Evolutionary conservation across 2,113 vertebrate genomes (phyloP).

Genomic region (Oophaga pumilio): DNA sequence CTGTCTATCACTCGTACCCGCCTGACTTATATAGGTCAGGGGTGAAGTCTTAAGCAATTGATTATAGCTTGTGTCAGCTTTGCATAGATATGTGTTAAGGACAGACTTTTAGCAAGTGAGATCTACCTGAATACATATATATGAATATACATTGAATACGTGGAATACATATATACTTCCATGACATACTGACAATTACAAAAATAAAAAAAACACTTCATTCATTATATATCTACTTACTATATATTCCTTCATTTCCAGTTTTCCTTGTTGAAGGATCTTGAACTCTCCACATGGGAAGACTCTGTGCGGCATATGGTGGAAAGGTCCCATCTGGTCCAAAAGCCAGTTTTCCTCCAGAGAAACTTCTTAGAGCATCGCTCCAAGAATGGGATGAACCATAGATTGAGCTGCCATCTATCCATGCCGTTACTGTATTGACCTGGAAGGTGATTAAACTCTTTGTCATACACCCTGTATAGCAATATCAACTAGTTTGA

Average conservation of each 20-base stretch:
- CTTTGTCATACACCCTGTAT: constrained; percentile 47
- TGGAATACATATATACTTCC: too few relatives aligned
- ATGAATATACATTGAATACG: too few relatives aligned
- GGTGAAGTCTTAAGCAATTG: too few relatives aligned
- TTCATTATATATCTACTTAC: constrained; percentile 64
- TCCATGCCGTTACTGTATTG: constrained; percentile 89
- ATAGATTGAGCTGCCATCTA: constrained; percentile 96
- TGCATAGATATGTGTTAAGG: too few relatives aligned
- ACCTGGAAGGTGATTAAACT: constrained; percentile 66
- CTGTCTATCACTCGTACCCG: too few relatives aligned
- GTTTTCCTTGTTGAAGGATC: constrained; percentile 78
- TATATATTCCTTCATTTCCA: constrained; percentile 72
- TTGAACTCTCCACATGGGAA: constrained; percentile 83
- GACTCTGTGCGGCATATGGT: constrained; percentile 49
- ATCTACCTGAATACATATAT: too few relatives aligned
- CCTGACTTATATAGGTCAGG: too few relatives aligned
- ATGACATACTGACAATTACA: background rate
- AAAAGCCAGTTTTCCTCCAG: constrained; percentile 73
- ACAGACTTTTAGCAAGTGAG: too few relatives aligned
- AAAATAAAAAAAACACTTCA: too few relatives aligned
- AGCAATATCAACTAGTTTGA: background rate
- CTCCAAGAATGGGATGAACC: constrained; percentile 89
- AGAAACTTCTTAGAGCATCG: constrained; percentile 86
- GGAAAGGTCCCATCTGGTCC: constrained; percentile 75
- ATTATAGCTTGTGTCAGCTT: too few relatives aligned